Evolutionary conservation across 2,113 vertebrate species (phyloP), one percentile per base, ranked within the genome.

Genomic region (Phasianus colchicus): DNA sequence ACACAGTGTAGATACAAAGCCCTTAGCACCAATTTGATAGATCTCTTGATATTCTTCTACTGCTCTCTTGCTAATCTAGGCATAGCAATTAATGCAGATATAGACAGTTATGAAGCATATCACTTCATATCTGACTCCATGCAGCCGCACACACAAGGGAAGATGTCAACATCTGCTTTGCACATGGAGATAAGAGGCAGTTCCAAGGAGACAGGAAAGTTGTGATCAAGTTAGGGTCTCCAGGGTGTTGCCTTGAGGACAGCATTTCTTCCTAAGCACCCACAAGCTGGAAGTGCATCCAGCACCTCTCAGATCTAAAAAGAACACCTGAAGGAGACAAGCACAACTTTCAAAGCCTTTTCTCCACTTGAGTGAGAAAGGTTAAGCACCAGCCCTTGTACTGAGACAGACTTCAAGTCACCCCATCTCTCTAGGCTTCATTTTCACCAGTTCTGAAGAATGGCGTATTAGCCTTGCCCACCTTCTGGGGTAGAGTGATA

Each of bases 31-130:
- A 67, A 57, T 52, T 64, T 70, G 80, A 50, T 74, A 71, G 48
- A 66, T 91, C 20, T 89, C 36, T 43, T 78, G 64, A 48, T n/a
- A 12, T 17, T 94, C 32, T 88, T 34, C 50, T 77, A 14, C 50
- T 78, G 60, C 76, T 90, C 32, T 40, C 72, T 78, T 69, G 73
- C 73, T 90, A 90, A 93, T 86, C 80, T 88, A 21, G 86, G 34
- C 86, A 81, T 86, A 81, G n/a, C 83, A 94, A 94, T 88, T 90
- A 64, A 74, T 86, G 52, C 58, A 94, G 88, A 94, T 94, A 88
- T 7, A 52, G 55, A 27, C 72, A 47, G 11, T 10, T 10, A 21
- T 0, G 52, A 88, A 93, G 69, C 34, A 10, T 92, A 93, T 93
- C 90, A 30, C 36, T 60, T 5, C 19, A 2, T 71, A 90, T 92